Conservation (phyloP, 2,113 vertebrate species). For the Neofelis nebulosa region DNA sequence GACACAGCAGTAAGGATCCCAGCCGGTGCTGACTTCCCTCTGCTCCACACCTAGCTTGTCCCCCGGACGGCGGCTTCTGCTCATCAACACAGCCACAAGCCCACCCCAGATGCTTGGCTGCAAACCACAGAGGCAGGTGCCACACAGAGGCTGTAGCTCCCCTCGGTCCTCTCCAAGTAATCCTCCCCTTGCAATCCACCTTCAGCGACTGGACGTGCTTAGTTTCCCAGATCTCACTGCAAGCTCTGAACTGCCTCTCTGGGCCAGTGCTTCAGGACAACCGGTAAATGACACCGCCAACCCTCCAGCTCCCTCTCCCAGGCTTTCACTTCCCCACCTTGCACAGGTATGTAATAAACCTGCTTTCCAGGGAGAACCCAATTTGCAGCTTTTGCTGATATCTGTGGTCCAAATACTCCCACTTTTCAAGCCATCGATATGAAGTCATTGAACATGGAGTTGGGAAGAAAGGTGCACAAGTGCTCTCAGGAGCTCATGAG, state of each 20-base stretch:
- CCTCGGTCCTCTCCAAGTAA: background rate
- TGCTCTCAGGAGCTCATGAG: background rate
- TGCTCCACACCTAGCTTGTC: background rate
- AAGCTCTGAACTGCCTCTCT: background rate
- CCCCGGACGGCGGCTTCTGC: background rate
- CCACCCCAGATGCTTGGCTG: background rate
- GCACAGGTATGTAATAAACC: background rate
- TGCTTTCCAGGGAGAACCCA: background rate
- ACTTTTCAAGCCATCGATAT: background rate
- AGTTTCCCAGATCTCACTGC: background rate
- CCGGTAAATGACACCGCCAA: background rate
- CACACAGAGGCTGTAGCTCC: background rate
- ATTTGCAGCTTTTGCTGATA: background rate
- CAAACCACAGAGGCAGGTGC: background rate
- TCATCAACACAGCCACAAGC: background rate
- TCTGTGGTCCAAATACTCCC: background rate
- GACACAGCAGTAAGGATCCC: background rate
- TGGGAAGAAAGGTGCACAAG: background rate
- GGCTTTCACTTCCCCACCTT: background rate
- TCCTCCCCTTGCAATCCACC: background rate
- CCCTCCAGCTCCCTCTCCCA: background rate
- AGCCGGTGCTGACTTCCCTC: background rate
- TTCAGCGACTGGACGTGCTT: background rate
- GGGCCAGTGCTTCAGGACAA: background rate
- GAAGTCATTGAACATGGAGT: background rate